These are phyloP conservation scores for Capromys pilorides DNA, from an alignment of 2,797 vertebrate genomes.

Conservation along the genomic window DNA sequence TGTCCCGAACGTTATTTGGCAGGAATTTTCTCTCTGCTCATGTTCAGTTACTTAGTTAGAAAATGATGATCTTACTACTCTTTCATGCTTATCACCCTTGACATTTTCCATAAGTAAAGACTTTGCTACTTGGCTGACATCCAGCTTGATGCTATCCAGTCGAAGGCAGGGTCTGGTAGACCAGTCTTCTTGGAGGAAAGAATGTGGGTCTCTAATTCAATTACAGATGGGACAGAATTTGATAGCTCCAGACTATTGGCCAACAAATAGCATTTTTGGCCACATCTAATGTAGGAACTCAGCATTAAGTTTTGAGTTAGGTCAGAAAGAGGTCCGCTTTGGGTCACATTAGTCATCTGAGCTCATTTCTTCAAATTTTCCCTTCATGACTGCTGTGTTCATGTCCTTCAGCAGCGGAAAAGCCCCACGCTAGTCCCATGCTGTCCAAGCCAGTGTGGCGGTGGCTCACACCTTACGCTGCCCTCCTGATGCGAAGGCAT, in stretches of 20 bases:
- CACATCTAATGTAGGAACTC: conserved; percentile 53
- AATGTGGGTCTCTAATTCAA: conserved; percentile 57
- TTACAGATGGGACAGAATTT: conserved; percentile 60
- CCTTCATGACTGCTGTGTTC: not conserved
- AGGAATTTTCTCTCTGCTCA: conserved; percentile 45
- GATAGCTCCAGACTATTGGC: conserved; percentile 55
- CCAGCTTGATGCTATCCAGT: conserved; percentile 46
- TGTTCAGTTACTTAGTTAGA: conserved; percentile 65
- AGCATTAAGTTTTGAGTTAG: conserved; percentile 36
- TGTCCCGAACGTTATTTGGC: conserved; percentile 52
- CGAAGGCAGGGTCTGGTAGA: conserved; percentile 49
- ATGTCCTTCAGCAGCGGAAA: not conserved
- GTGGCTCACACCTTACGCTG: not conserved
- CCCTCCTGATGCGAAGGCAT: not conserved
- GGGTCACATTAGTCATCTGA: not conserved
- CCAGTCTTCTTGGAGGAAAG: conserved; percentile 46
- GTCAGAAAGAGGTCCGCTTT: conserved; percentile 36
- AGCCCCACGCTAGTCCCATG: not conserved
- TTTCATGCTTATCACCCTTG: conserved; percentile 58
- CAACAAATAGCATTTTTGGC: conserved; percentile 65
- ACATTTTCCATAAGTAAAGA: conserved; percentile 70
- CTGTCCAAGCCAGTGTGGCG: not conserved
- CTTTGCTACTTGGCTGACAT: conserved; percentile 38
- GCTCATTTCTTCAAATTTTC: not conserved
- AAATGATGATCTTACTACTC: conserved; percentile 53